Evolutionary conservation across 2,888 invertebrate genomes (phyloP), one percentile per base, ranked within the genome.

Genomic region (Augiades crinisus): DNA sequence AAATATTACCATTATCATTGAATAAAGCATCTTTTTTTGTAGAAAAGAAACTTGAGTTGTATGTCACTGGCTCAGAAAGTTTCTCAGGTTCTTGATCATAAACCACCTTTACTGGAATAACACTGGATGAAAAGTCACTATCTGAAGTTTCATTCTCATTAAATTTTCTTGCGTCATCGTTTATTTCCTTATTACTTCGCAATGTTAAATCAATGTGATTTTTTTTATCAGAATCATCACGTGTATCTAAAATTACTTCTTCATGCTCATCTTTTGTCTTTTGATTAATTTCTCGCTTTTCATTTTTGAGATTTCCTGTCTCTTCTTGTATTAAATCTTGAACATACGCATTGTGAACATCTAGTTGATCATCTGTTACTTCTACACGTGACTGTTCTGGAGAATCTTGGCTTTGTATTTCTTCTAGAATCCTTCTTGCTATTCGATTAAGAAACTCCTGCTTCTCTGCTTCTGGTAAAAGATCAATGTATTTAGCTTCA

Each of bases 381-480:
- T 80, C 77, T 6, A 60, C 61, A 10, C 72, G 72, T 0, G 57
- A 52, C 16, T 62, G 54, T 19, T 56, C 58, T 1, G 55, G 55
- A 4, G 53, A 41, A 5, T 65, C 64, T 30, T 65, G 66, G 14
- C 60, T 60, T 19, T 72, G 61, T 0, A 81, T 72, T 50, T 76
- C 78, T 38, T 72, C 63, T 7, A 75, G 50, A 56, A 87, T 78
- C 37, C 86, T 68, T 59, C 78, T 74, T 0, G 82, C 81, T 7
- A 87, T 72, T 14, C 62, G 72, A 21, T 82, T 72, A 37, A 86
- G 55, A 33, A 87, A 81, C 0, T 72, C 72, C 16, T 72, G 63
- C 56, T 86, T 87, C 34, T 83, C 79, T 17, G 70, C 63, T 24
- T 80, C 80, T 0, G 83, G 78, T 10, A 88, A 60, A 19, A 78